phyloP scores from a whole-genome alignment of 2,113 vertebrate species.

The Lophura nycthemera region DNA sequence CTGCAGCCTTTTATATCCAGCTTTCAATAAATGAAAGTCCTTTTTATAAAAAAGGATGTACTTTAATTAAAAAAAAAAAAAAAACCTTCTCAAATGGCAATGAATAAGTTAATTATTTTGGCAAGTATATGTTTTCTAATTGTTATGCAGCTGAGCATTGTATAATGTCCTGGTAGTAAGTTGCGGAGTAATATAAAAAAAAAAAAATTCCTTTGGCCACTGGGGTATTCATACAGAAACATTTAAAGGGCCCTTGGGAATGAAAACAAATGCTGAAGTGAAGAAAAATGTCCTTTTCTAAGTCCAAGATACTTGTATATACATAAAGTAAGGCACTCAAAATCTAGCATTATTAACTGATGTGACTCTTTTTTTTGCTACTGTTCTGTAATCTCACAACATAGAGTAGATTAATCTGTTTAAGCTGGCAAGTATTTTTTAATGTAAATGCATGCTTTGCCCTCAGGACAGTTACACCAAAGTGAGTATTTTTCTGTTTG shows the following conservation, averaged over 20 bases:
- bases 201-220: background rate
- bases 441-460: background rate
- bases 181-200: background rate
- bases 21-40: background rate
- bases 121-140: background rate
- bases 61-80: background rate
- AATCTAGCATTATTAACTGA: background rate
- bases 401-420: background rate
- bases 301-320: background rate
- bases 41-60: background rate
- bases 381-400: background rate
- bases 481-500: fast-evolving
- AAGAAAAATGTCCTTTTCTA: background rate
- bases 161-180: background rate
- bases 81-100: background rate
- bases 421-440: background rate
- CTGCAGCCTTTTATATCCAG: background rate
- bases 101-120: background rate
- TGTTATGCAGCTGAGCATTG: background rate
- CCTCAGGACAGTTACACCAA: background rate
- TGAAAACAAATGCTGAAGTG: background rate
- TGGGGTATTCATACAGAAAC: background rate
- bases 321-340: background rate
- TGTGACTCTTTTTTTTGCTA: background rate
- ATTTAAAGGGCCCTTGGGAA: background rate